These are phyloP conservation scores for Rissa tridactyla DNA, from an alignment of 2,113 vertebrate genomes.

Conservation along the genomic window DNA sequence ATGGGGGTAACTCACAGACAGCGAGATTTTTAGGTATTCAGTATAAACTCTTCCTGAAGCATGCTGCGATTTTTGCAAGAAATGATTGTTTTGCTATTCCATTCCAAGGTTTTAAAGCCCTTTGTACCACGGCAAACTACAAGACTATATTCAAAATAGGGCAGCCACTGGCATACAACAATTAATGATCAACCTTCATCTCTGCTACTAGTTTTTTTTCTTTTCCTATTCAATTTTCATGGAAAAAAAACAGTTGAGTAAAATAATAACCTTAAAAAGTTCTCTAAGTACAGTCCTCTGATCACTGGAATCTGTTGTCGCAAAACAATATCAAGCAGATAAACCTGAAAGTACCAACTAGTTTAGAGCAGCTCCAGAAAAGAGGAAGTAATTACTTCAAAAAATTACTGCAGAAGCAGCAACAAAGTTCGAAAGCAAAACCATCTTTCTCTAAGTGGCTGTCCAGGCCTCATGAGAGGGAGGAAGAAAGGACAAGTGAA, in stretches of 20 bases:
- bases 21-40: background rate
- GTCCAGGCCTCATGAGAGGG: rapidly evolving
- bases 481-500: background rate
- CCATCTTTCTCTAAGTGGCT: rapidly evolving
- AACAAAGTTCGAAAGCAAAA: background rate
- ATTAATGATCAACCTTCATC: background rate
- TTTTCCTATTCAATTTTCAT: background rate
- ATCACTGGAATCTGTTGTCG: background rate
- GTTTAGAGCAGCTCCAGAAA: background rate
- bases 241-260: background rate
- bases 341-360: background rate
- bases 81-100: background rate
- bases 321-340: background rate
- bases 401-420: background rate
- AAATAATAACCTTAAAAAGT: background rate
- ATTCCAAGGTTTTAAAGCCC: background rate
- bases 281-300: background rate
- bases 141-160: background rate
- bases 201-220: background rate
- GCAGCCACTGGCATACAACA: background rate
- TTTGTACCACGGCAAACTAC: background rate
- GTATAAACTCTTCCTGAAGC: background rate
- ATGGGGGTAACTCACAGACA: background rate
- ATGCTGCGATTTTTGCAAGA: background rate
- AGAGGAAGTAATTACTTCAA: background rate